A percentile compares a stretch with the other conserved stretches of the same genome.
phyloP scores from a whole-genome alignment of 2,888 invertebrate species.

The Aromia moschata region DNA sequence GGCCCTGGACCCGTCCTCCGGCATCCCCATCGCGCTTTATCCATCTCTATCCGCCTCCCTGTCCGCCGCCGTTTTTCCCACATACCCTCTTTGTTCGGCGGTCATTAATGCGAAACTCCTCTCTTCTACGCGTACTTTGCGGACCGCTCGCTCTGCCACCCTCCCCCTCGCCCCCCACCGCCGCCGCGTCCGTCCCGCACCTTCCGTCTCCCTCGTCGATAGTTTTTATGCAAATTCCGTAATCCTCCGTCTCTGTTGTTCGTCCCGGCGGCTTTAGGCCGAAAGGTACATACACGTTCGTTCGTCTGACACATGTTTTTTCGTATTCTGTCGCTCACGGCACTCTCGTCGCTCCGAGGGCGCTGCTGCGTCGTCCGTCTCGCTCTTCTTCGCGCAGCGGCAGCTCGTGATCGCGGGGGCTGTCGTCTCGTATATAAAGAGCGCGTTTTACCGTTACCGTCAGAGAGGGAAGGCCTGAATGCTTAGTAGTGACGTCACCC shows the following conservation, averaged over 20 bases:
- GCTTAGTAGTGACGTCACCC: too few relatives aligned
- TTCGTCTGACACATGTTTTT: conserved; percentile 60
- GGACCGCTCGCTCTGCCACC: conserved; percentile 38
- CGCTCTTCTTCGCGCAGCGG: too few relatives aligned
- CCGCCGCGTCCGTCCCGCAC: conserved; percentile 40
- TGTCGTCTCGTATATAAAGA: too few relatives aligned
- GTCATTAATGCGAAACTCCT: conserved; percentile 54
- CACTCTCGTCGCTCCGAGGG: conserved; percentile 39
- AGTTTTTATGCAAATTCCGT: conserved; percentile 54
- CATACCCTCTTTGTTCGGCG: conserved; percentile 52
- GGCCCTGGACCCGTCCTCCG: conserved; percentile 29
- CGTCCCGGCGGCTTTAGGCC: conserved; percentile 54
- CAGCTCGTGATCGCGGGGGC: too few relatives aligned
- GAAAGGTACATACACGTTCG: conserved; percentile 54
- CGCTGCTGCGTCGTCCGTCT: conserved; percentile 30
- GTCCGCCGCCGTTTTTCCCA: conserved; percentile 44
- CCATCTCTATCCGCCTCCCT: conserved; percentile 39
- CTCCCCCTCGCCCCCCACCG: conserved; percentile 41
- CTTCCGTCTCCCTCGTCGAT: conserved; percentile 40
- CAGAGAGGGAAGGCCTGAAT: too few relatives aligned
- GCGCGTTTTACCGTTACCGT: too few relatives aligned
- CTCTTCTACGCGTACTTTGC: conserved; percentile 52
- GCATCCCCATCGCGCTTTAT: conserved; percentile 27
- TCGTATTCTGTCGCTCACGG: conserved; percentile 49
- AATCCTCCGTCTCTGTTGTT: conserved; percentile 52